Evolutionary conservation across 2,797 vertebrate species (phyloP), one percentile per base, ranked within the genome.

Genomic region (Hipposideros larvatus): DNA sequence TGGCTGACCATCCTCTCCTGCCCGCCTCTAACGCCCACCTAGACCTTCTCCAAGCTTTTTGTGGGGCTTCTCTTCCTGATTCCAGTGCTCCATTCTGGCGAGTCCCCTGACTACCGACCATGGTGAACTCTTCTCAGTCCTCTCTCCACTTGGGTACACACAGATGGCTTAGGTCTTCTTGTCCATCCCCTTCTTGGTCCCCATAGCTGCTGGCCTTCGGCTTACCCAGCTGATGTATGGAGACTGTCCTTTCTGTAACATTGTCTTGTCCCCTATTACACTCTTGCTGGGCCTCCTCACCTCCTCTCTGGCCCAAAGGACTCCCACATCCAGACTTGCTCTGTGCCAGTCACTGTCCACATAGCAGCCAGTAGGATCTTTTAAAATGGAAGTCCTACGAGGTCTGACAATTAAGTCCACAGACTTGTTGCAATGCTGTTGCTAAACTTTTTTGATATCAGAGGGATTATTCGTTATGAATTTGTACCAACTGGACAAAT

Each of bases 101-200:
- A 75, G 51, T 63, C 22, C 59, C 66, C 22, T 13, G 43, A 57
- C n/a, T 55, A 43, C 63, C 53, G 75, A 46, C 53, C 75, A 22
- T 5, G 24, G 46, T 1, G 2, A 70, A 68, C 8, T 10, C 19
- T 0, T 4, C 61, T 37, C 41, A 31, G 61, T 0, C 31, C 24
- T 19, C 5, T 63, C 31, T 3, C 8, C 1, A 21, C 22, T 7
- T 16, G 22, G 26, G 48, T 77, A 19, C 31, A 31, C 7, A 41
- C 53, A 41, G 51, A n/a, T 10, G 53, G 34, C 75, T 70, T n/a
- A 28, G 71, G 18, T n/a, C 48, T 70, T 55, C 70, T 31, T 1
- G 16, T 3, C 7, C 9, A 2, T 91, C 28, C 91, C 37, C 31
- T 34, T 19, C 53, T 57, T 24, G 5, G 78, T 34, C 65, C 55